phyloP scores from a whole-genome alignment of 2,888 invertebrate genomes.

The Melieria picta region DNA sequence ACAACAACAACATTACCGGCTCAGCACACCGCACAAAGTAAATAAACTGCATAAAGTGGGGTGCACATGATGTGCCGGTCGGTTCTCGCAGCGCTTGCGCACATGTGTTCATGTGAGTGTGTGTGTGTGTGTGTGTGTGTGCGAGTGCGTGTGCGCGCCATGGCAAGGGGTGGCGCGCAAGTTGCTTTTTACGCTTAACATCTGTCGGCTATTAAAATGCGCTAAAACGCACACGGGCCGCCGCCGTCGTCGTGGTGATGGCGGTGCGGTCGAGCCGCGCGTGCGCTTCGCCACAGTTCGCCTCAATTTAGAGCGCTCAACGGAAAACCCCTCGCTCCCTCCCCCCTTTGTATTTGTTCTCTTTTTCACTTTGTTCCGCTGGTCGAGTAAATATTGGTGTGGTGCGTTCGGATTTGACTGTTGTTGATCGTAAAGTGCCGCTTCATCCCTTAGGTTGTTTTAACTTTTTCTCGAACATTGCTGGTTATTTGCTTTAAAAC shows the following conservation, averaged over 20 bases:
- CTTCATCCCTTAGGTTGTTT: not conserved
- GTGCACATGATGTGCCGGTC: not conserved
- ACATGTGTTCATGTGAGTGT: constrained; percentile 12
- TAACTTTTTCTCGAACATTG: not conserved
- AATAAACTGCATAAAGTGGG: not conserved
- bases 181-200: constrained; percentile 48
- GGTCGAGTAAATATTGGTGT: not conserved
- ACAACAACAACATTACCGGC: constrained; percentile 22
- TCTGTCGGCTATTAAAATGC: constrained; percentile 60
- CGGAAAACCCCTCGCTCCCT: not conserved
- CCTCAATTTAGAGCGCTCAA: not conserved
- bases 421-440: not conserved
- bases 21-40: constrained; percentile 8
- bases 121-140: not conserved
- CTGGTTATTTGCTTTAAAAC: constrained; percentile 2
- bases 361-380: not conserved
- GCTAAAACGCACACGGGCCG: constrained; percentile 48
- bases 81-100: not conserved
- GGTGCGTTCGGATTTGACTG: not conserved
- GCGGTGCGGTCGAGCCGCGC: constrained; percentile 9
- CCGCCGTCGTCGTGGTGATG: not conserved
- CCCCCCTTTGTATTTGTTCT: not conserved
- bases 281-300: constrained; percentile 17
- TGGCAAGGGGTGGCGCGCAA: constrained; percentile 20
- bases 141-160: not conserved